Base-by-base conservation (phyloP, 2,113 vertebrate genomes). In the Coptodon bakossiorum region DNA sequence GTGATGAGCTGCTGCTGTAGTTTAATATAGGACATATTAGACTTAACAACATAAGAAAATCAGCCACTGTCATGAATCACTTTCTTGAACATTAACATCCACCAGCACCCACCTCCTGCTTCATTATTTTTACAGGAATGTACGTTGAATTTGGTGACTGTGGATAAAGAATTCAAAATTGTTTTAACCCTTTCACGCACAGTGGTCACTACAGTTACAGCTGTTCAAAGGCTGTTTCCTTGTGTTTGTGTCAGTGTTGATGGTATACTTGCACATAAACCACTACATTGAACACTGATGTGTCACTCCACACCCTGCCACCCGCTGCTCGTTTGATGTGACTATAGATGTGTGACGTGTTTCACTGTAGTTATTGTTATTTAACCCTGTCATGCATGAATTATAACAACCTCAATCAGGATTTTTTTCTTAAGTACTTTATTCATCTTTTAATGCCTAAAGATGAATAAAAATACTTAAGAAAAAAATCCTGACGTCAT, bases 171-270 rank as follows among this genome's bases (percentile, higher is more conserved):
- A 11, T 56, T 29, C 13, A 0, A 9, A 61, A 6, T 16, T 1
- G 57, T 1, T 1, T 0, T 0, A 16, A 24, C 53, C 22, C 53
- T 56, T 56, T 56, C 53, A 24, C 1, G 6, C n/a, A 4, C 22
- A 4, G 11, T 7, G 53, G 0, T 56, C 53, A 24, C 53, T 54
- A 24, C 53, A 12, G 53, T 54, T 54, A 24, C 53, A 54, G 53
- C 53, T 54, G 6, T 54, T 24, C 53, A 54, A 54, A 54, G 0
- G 53, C 53, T 12, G 53, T 24, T 54, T 12, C 53, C n/a, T 0
- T 0, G 10, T 54, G 3, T 22, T 54, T 54, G 52, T 12, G 53
- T 54, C 10, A 54, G 53, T 54, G n/a, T 54, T 54, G 53, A 56
- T 56, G 53, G 53, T 7, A 6, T 4, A 6, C 10, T 54, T 54